A percentile compares a stretch with the other conserved stretches of the same genome.
These are phyloP conservation scores for Galleria mellonella DNA, from an alignment of 1,140 invertebrate species.

Conservation along the genomic window DNA sequence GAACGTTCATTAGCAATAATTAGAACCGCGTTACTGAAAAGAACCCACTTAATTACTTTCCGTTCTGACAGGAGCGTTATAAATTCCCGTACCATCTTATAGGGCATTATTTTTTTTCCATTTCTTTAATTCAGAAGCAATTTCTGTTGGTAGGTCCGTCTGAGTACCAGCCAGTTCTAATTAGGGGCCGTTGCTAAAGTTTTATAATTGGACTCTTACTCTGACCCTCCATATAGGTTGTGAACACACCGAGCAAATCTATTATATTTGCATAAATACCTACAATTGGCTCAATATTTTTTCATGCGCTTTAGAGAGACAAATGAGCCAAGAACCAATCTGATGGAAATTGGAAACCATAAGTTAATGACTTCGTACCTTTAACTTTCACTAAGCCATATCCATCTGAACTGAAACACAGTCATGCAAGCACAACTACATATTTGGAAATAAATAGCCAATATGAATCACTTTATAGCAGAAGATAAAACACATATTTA, in stretches of 20 bases:
- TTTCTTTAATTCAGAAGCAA: conserved; percentile 14
- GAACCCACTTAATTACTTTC: conserved; percentile 8
- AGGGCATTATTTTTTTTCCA: conserved; percentile 8
- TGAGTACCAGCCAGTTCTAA: conserved; percentile 10
- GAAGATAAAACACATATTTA: too few relatives aligned
- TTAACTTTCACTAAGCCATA: too few relatives aligned
- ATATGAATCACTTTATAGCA: too few relatives aligned
- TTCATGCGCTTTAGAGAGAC: too few relatives aligned
- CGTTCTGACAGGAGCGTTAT: neutral
- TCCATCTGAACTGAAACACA: too few relatives aligned
- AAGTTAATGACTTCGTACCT: too few relatives aligned
- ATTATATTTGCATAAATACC: neutral
- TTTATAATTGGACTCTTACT: conserved; percentile 18
- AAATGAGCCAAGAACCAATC: too few relatives aligned
- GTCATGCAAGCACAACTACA: too few relatives aligned
- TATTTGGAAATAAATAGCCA: too few relatives aligned
- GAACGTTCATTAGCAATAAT: conserved; percentile 1
- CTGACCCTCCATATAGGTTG: conserved; percentile 4
- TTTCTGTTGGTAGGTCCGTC: conserved; percentile 2
- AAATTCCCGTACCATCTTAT: conserved; percentile 3
- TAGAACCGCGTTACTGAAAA: neutral
- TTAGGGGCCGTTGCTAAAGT: conserved; percentile 10
- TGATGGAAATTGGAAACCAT: too few relatives aligned
- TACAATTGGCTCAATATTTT: too few relatives aligned
- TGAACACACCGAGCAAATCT: conserved; percentile 2